Evolutionary conservation across 2,888 invertebrate genomes (phyloP).

Genomic region (Stictocephala bisonia): DNA sequence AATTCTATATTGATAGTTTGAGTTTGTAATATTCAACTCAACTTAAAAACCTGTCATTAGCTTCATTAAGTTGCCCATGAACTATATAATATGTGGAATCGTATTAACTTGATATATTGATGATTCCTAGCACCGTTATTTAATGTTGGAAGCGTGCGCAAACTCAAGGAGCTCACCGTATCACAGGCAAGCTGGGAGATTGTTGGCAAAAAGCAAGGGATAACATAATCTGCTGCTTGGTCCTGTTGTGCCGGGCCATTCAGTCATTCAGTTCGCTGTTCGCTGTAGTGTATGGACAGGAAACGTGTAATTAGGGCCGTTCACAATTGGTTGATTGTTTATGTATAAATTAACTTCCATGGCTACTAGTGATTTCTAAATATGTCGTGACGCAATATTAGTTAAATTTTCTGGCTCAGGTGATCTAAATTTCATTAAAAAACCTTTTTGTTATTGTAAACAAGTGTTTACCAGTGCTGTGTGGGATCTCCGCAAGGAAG

Average conservation of each 20-base stretch:
- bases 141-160: constrained; percentile 38
- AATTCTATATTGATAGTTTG: too few relatives aligned
- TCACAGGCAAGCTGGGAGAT: constrained; percentile 42
- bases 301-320: constrained; percentile 30
- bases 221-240: constrained; percentile 47
- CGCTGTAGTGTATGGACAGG: constrained; percentile 30
- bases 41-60: too few relatives aligned
- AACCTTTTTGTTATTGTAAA: constrained; percentile 18
- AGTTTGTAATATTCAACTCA: too few relatives aligned
- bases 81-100: constrained; percentile 13
- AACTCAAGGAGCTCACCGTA: constrained; percentile 46
- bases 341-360: constrained; percentile 14
- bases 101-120: constrained; percentile 31
- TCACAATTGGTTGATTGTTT: constrained; percentile 30
- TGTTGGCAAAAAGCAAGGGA: constrained; percentile 35
- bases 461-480: constrained; percentile 18
- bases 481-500: not conserved
- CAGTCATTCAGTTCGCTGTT: constrained; percentile 27
- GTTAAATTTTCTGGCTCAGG: not conserved
- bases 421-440: not conserved
- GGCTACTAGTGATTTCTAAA: not conserved
- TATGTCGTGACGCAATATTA: not conserved
- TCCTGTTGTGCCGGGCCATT: constrained; percentile 27
- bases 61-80: too few relatives aligned
- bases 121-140: constrained; percentile 22